A percentile compares a stretch with the other conserved stretches of the same genome.
Conservation (phyloP, 2,797 vertebrate genomes). For the Enteromius paludinosus region DNA sequence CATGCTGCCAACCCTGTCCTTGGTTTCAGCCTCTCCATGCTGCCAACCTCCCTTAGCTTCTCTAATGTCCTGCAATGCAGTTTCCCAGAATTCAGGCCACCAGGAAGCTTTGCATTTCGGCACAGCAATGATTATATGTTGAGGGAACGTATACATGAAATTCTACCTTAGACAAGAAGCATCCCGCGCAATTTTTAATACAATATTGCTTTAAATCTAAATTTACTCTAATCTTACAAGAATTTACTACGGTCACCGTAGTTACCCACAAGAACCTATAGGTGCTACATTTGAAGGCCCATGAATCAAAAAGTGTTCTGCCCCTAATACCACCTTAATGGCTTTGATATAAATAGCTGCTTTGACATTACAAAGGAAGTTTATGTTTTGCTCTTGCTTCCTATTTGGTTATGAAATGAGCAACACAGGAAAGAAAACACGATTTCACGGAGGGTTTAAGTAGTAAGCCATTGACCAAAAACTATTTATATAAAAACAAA, state of each 20-base stretch:
- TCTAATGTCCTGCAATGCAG: constrained; percentile 47
- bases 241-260: background rate
- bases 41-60: constrained; percentile 53
- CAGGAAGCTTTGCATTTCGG: constrained; percentile 32
- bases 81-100: constrained; percentile 52
- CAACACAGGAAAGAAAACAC: background rate
- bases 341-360: background rate
- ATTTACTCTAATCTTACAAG: background rate
- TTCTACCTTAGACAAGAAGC: background rate
- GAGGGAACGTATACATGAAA: background rate
- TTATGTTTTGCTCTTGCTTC: background rate
- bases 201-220: background rate
- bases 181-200: background rate
- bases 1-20: constrained; percentile 72
- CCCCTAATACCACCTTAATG: background rate
- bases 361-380: background rate
- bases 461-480: background rate
- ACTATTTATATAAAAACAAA: background rate
- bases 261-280: background rate
- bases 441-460: background rate
- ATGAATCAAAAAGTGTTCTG: background rate
- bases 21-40: constrained; percentile 46
- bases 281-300: background rate
- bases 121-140: constrained; percentile 16
- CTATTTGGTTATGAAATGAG: background rate